These are phyloP conservation scores for Odontomyia ornata DNA, from an alignment of 2,888 invertebrate genomes.

Conservation along the genomic window DNA sequence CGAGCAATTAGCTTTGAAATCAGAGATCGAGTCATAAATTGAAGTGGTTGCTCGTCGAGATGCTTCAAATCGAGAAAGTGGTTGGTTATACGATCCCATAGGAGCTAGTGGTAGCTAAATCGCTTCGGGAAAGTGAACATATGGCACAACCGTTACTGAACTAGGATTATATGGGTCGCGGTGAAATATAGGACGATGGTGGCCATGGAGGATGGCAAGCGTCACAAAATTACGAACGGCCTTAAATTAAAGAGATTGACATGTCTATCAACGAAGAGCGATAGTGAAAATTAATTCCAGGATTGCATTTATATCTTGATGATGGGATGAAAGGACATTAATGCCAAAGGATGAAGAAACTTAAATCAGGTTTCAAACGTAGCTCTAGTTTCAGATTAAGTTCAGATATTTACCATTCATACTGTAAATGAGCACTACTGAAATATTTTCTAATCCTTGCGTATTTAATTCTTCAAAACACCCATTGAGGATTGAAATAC, in stretches of 20 bases:
- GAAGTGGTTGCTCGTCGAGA: constrained; percentile 46
- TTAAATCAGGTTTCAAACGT: too few relatives aligned
- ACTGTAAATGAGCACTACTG: too few relatives aligned
- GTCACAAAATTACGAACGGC: background rate
- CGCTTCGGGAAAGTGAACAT: constrained; percentile 42
- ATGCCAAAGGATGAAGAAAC: too few relatives aligned
- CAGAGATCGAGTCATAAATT: constrained; percentile 49
- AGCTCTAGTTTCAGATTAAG: too few relatives aligned
- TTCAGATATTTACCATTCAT: too few relatives aligned
- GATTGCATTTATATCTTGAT: too few relatives aligned
- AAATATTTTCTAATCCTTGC: too few relatives aligned
- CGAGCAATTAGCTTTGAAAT: constrained; percentile 50
- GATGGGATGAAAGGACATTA: too few relatives aligned
- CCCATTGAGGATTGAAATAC: too few relatives aligned
- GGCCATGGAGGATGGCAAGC: background rate
- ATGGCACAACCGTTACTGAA: constrained; percentile 42
- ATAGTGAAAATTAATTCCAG: constrained; percentile 29
- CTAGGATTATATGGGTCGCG: constrained; percentile 20
- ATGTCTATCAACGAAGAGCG: constrained; percentile 24
- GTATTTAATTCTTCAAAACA: too few relatives aligned
- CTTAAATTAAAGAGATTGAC: background rate
- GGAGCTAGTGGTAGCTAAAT: constrained; percentile 39
- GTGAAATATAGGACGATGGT: background rate
- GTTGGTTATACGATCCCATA: constrained; percentile 36
- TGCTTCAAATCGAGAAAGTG: constrained; percentile 15